These are phyloP conservation scores for Sphecodes monilicornis DNA, from an alignment of 2,888 invertebrate genomes.

Conservation along the genomic window DNA sequence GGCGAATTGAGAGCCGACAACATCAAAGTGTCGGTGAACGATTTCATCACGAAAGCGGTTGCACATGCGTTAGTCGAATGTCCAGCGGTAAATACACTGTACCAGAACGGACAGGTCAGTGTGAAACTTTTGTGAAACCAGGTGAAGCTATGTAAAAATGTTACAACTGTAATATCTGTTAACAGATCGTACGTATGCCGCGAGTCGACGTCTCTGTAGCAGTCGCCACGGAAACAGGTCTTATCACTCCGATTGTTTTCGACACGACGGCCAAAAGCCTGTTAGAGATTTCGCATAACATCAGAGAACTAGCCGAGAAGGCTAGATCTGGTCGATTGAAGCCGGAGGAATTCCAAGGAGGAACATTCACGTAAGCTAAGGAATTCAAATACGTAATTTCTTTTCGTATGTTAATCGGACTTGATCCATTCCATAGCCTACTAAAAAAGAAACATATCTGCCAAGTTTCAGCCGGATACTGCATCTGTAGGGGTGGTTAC, in stretches of 20 bases:
- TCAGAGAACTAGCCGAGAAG: slow-evolving; percentile 86
- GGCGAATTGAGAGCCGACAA: slow-evolving; percentile 85
- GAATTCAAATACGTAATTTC: too few relatives aligned
- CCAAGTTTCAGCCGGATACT: too few relatives aligned
- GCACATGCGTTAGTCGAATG: slow-evolving; percentile 86
- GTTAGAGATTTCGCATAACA: slow-evolving; percentile 85
- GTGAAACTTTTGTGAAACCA: slow-evolving; percentile 4
- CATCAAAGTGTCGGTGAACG: slow-evolving; percentile 88
- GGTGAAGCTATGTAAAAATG: not conserved
- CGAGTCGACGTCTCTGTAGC: slow-evolving; percentile 88
- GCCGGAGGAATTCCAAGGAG: slow-evolving; percentile 89
- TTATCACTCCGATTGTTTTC: slow-evolving; percentile 88
- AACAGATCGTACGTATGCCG: slow-evolving; percentile 80
- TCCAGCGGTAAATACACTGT: slow-evolving; percentile 85
- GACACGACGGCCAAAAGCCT: slow-evolving; percentile 86
- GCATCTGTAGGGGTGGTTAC: too few relatives aligned
- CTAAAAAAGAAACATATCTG: too few relatives aligned
- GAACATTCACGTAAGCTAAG: slow-evolving; percentile 85
- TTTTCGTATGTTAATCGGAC: too few relatives aligned
- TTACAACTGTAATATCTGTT: slow-evolving; percentile 22
- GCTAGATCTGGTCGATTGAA: slow-evolving; percentile 88
- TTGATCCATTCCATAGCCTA: not conserved
- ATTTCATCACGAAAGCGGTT: slow-evolving; percentile 88
- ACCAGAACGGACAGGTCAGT: slow-evolving; percentile 84
- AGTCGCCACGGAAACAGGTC: slow-evolving; percentile 88